A percentile compares a stretch with the other conserved stretches of the same genome.
phyloP scores from a whole-genome alignment of 2,797 vertebrate genomes.

The Smutsia temminckii region DNA sequence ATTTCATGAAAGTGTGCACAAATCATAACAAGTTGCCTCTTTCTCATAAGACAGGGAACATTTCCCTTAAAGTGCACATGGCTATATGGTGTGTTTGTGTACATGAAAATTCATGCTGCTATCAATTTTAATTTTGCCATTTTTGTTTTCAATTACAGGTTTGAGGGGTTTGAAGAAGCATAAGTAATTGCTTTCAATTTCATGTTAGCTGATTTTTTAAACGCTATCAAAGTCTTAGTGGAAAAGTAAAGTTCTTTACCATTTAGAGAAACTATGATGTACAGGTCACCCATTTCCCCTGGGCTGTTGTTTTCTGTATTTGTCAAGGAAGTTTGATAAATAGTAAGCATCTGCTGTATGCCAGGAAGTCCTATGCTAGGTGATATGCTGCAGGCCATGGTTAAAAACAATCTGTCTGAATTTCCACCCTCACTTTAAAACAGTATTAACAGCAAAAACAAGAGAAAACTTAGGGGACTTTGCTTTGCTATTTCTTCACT shows the following conservation, averaged over 20 bases:
- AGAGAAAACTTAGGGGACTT: background rate
- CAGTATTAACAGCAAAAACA: background rate
- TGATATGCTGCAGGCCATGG: rapidly evolving
- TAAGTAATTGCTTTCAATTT: slow-evolving; percentile 63
- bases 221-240: background rate
- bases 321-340: background rate
- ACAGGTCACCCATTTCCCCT: background rate
- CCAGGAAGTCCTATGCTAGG: background rate
- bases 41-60: slow-evolving; percentile 81
- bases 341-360: background rate
- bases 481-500: background rate
- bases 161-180: slow-evolving; percentile 55
- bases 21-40: slow-evolving; percentile 84
- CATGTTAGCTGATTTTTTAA: background rate
- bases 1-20: slow-evolving; percentile 85
- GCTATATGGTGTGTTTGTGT: slow-evolving; percentile 79
- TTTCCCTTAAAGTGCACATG: slow-evolving; percentile 82
- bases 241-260: background rate
- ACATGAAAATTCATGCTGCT: slow-evolving; percentile 80
- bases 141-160: slow-evolving; percentile 76
- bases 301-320: background rate
- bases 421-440: background rate
- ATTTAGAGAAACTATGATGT: background rate
- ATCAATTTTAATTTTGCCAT: slow-evolving; percentile 85
- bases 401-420: background rate